Evolutionary conservation across 2,797 vertebrate species (phyloP).

Genomic region (Leptatherina wallacei): DNA sequence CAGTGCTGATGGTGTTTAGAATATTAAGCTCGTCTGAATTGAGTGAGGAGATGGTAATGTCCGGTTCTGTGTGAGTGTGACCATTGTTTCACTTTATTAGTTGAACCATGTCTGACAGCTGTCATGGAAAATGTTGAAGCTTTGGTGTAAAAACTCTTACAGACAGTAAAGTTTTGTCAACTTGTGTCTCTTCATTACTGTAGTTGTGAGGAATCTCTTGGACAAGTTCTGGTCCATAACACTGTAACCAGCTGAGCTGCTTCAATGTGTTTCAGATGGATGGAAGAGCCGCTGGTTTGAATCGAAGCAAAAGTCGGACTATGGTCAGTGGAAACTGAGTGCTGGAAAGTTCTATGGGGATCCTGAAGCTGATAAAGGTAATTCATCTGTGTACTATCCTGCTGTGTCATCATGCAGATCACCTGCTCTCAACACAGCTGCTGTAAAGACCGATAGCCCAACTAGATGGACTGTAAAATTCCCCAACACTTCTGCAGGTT

Average conservation of each 20-base stretch:
- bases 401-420: slow-evolving; percentile 1
- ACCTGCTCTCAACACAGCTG: neutral
- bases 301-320: slow-evolving; percentile 95
- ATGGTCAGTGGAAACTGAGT: slow-evolving; percentile 89
- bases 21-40: neutral
- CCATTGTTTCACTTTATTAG: neutral
- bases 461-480: neutral
- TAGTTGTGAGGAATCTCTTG: neutral
- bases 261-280: slow-evolving; percentile 76
- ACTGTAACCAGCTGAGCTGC: neutral
- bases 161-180: neutral
- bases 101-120: neutral
- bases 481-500: neutral
- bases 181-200: neutral
- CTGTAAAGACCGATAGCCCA: neutral
- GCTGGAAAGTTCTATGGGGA: slow-evolving; percentile 94
- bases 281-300: slow-evolving; percentile 91
- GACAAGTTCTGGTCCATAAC: neutral
- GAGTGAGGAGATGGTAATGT: neutral
- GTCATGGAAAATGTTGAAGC: neutral
- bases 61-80: no score
- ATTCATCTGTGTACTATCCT: neutral
- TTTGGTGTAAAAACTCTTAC: neutral
- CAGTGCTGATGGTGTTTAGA: neutral
- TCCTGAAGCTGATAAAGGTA: slow-evolving; percentile 84